Percentiles rank a stretch among this genome's conserved stretches.
These are phyloP conservation scores for Dynastes maya DNA, from an alignment of 2,888 invertebrate species.

Conservation along the genomic window DNA sequence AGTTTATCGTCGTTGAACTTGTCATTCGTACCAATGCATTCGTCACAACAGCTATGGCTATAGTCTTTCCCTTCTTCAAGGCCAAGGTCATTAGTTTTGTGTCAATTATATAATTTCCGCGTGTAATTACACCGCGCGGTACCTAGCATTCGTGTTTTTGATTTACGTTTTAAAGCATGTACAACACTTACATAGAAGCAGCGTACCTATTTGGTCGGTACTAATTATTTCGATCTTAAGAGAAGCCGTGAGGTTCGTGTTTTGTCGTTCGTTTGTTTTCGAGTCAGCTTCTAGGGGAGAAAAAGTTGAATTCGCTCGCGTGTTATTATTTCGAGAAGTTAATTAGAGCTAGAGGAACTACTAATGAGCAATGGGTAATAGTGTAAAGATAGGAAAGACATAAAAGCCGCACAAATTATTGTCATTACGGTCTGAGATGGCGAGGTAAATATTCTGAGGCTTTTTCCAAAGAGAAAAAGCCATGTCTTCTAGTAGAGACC, in stretches of 20 bases:
- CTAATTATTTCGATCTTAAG: conserved; percentile 8
- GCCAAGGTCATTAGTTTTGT: conserved; percentile 24
- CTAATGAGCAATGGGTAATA: too few relatives aligned
- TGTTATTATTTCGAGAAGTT: too few relatives aligned
- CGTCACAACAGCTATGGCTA: not conserved
- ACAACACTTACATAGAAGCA: not conserved
- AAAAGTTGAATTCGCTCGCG: too few relatives aligned
- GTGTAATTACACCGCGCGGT: conserved; percentile 24
- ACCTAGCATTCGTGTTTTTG: conserved; percentile 20
- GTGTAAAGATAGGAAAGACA: too few relatives aligned
- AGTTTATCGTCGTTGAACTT: not conserved
- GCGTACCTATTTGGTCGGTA: not conserved
- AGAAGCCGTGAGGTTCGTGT: not conserved
- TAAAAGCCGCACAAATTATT: too few relatives aligned
- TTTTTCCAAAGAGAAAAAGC: too few relatives aligned
- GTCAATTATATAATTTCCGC: conserved; percentile 38
- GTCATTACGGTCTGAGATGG: too few relatives aligned
- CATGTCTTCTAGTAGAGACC: too few relatives aligned
- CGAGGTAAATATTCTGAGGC: too few relatives aligned
- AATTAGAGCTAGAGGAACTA: too few relatives aligned
- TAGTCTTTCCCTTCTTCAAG: conserved; percentile 1
- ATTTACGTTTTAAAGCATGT: not conserved
- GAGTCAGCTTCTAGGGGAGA: too few relatives aligned
- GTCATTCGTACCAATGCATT: conserved; percentile 23
- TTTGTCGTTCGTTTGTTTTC: too few relatives aligned